Evolutionary conservation across 2,113 vertebrate genomes (phyloP), one percentile per base, ranked within the genome.

Genomic region (Dasyurus viverrinus): DNA sequence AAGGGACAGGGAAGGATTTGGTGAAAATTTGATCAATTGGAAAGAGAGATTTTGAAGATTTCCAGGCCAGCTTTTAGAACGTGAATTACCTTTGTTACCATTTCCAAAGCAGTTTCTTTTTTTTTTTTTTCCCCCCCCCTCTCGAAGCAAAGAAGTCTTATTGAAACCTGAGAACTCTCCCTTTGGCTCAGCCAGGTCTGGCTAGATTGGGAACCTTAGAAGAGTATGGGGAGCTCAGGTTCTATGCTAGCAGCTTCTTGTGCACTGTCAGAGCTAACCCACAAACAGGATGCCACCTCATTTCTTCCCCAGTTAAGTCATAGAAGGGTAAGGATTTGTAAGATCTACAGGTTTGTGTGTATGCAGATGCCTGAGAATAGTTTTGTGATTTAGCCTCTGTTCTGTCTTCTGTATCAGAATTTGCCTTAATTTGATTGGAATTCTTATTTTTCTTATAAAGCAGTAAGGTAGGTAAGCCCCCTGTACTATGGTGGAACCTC

Each of bases 301-400:
- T 90, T 93, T 95, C 54, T 48, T 23, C 94, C 14, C 52, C 30
- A 92, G 89, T 54, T 92, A 23, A 76, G 53, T 91, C 89, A 68
- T 16, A 91, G 42, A 93, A 93, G n/a, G 48, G 48, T 9, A 93
- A 0, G 53, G 48, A 89, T 93, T 55, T 24, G 92, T 91, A 47
- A 14, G 14, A 89, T 10, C 24, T 26, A 4, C 89, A 89, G 8
- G 19, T 53, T 46, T 91, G 57, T 90, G 36, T 92, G 0, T 36
- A 11, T 53, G 50, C 4, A 52, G 0, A 24, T n/a, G 30, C 5
- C 4, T 54, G 27, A 30, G 3, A 12, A 11, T 42, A 53, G 47
- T 25, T 68, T 68, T 68, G 30, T 36, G 3, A 36, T 68, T 68
- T 68, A 68, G 60, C 27, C 16, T 68, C 60, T 36, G 9, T 36